Conservation (phyloP, 2,113 vertebrate genomes). For the Sterrhoptilus dennistouni region DNA sequence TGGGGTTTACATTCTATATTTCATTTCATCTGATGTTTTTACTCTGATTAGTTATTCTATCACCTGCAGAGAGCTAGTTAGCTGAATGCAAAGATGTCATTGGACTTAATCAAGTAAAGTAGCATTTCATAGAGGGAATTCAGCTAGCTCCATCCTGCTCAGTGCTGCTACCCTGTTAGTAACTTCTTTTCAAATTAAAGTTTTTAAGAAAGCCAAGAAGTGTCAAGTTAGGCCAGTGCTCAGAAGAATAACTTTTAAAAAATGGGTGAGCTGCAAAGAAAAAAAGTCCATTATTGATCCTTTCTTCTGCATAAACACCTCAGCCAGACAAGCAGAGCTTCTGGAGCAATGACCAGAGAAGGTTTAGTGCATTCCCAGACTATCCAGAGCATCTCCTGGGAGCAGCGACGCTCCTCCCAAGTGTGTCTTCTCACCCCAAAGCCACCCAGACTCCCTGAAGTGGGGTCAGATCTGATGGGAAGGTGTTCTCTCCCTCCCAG, state of each 20-base stretch:
- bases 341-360: not conserved
- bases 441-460: not conserved
- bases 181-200: not conserved
- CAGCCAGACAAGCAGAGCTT: not conserved
- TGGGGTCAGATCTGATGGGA: not conserved
- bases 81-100: constrained; percentile 34
- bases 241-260: not conserved
- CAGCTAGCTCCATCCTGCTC: not conserved
- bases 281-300: not conserved
- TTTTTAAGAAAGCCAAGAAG: not conserved
- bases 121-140: constrained; percentile 15
- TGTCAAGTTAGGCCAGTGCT: not conserved
- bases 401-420: not conserved
- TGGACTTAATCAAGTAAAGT: constrained; percentile 59
- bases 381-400: not conserved
- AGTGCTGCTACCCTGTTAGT: not conserved
- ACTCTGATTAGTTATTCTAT: constrained; percentile 63
- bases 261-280: not conserved
- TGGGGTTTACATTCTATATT: constrained; percentile 39
- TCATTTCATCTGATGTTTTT: constrained; percentile 57
- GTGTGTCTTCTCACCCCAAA: not conserved
- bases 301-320: not conserved
- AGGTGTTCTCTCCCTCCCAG: not conserved
- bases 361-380: not conserved
- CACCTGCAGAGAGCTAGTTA: constrained; percentile 65